phyloP scores from a whole-genome alignment of 2,888 invertebrate genomes.

The Megalurothrips usitatus region DNA sequence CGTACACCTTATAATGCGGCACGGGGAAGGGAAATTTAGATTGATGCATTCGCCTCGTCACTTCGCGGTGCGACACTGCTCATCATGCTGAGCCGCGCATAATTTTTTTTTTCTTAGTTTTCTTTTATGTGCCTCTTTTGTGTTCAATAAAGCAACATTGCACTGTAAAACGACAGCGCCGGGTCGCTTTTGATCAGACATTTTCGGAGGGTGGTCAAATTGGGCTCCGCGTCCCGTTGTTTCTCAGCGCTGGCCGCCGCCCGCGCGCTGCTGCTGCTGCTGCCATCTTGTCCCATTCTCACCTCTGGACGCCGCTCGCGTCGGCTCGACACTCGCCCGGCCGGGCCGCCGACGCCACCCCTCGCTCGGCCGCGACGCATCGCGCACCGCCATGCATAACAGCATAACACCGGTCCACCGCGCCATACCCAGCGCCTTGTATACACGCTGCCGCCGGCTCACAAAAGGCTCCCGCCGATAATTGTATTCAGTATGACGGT shows the following conservation, averaged over 20 bases:
- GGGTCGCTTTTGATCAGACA: too few species aligned
- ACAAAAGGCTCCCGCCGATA: background rate
- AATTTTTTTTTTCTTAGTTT: background rate
- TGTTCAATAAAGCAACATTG: too few species aligned
- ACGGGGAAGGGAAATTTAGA: too few species aligned
- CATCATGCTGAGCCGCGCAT: background rate
- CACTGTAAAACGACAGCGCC: too few species aligned
- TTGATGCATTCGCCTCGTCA: too few species aligned
- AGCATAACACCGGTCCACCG: background rate
- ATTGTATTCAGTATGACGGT: conserved; percentile 11
- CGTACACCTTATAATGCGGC: too few species aligned
- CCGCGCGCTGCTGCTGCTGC: background rate
- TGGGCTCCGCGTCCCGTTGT: background rate
- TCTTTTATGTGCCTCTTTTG: background rate
- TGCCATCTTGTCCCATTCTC: background rate
- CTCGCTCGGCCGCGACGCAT: background rate
- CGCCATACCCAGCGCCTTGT: background rate
- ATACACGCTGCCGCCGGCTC: background rate
- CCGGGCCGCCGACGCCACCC: background rate
- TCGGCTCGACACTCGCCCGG: too few species aligned
- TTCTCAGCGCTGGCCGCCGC: background rate
- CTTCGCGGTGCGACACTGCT: background rate
- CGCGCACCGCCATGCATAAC: background rate
- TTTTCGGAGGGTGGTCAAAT: too few species aligned
- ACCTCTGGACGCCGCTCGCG: background rate